Evolutionary conservation across 1,140 invertebrate species (phyloP), one percentile per base, ranked within the genome.

Genomic region (Schlechtendalia chinensis): DNA sequence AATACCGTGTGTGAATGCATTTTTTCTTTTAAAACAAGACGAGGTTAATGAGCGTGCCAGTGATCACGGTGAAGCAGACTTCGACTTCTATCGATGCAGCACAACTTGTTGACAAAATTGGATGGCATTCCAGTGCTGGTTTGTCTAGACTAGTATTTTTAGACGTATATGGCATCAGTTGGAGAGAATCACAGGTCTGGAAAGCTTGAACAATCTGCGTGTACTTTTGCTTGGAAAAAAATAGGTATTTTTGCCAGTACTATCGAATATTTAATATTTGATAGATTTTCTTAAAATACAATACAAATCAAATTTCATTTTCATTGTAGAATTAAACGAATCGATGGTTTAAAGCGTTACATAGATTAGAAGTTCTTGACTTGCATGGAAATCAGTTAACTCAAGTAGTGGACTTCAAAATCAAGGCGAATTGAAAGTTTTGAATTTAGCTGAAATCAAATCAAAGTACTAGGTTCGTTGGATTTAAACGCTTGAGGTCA

Each of bases 111-210:
- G 79, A 92, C 90, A 79, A 91, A 89, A 82, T 90, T 97, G 74
- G 90, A 92, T 82, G 89, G 88, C 72, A 85, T 91, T 27, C 87
- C 82, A 84, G 88, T 83, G 45, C 83, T 81, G 82, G 82, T 63
- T 59, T 84, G 14, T 79, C 82, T n/a, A 81, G 81, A 63, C 45
- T 84, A 4, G 94, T 98, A 39, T 96, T 96, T 84, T 89, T 98
- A 63, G 96, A 98, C 86, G 87, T 98, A 5, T 97, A 97, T 86
- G 94, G 96, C 86, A 98, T 87, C 93, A 96, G 86, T 91, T 98
- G 56, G 94, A 96, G 81, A 91, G 91, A 84, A 92, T 97, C 69
- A 89, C 89, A 59, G 92, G 90, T 81, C 87, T 97, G 50, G 90
- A 92, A 82, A 87, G 89, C 65, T 88, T 96, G 11, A 90, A 90